Evolutionary conservation across 2,797 vertebrate genomes (phyloP), one percentile per base, ranked within the genome.

Genomic region (Mus spretus): DNA sequence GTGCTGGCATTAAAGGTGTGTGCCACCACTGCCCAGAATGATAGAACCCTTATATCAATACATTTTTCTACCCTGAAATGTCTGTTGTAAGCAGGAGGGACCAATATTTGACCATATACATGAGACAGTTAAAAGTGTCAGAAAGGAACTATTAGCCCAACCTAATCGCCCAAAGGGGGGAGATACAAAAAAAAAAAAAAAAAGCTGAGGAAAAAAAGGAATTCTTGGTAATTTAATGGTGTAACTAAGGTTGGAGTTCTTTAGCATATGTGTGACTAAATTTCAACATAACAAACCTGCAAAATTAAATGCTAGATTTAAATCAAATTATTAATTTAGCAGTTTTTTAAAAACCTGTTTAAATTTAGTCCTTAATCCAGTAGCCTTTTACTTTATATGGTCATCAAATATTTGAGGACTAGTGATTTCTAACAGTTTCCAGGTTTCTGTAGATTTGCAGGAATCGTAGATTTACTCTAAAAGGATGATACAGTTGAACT

Each of bases 351-450:
- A 94, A 92, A 87, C 65, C 37, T 79, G 34, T 65, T 95, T 91
- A 89, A 78, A 83, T 90, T 74, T 96, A 80, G 61, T 63, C 67
- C 90, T 94, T 94, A 81, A 89, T 85, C 12, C 65, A 97, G 96
- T 12, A 93, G 59, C 20, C 81, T 94, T 80, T 47, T 92, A 93
- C 24, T 78, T 90, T 55, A 91, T 19, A 72, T 0, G 63, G 9
- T 83, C 77, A 53, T 44, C 47, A 53, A 75, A 53, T 91, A 85
- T 88, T 20, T 88, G n/a, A 94, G 61, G 0, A 78, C 59, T 65
- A 74, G 6, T 91, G 26, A 89, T 70, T 94, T 72, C 63, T 89
- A 22, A 34, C 13, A 87, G 88, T 37, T 34, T 61, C 28, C n/a
- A 90, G 91, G 59, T 86, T 74, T 93, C 67, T 91, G 37, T n/a